phyloP scores from a whole-genome alignment of 2,797 vertebrate genomes.

The Eidolon dupreanum region DNA sequence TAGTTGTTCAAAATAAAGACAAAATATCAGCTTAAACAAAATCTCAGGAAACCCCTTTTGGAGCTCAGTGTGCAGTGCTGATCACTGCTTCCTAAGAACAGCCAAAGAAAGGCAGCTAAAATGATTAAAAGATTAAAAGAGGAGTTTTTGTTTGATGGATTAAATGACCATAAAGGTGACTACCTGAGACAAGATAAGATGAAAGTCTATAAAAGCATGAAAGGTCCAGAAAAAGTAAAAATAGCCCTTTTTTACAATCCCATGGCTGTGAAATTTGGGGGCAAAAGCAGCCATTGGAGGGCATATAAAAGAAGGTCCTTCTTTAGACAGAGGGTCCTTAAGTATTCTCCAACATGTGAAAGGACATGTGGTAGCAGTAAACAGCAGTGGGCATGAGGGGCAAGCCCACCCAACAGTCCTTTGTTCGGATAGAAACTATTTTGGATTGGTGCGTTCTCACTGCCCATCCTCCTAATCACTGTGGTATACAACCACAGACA shows the following conservation, averaged over 20 bases:
- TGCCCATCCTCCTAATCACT: not conserved
- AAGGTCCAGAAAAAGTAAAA: not conserved
- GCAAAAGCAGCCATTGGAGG: not conserved
- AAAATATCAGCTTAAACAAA: not conserved
- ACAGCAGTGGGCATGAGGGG: accelerated
- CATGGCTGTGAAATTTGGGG: not conserved
- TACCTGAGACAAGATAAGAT: constrained; percentile 3
- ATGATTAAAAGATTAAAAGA: not conserved
- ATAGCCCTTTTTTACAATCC: not conserved
- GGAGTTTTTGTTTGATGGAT: not conserved
- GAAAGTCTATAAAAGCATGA: constrained; percentile 1
- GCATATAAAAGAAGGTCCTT: not conserved
- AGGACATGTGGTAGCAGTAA: not conserved
- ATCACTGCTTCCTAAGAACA: not conserved
- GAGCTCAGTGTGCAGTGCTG: not conserved
- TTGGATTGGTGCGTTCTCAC: not conserved
- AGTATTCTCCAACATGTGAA: not conserved
- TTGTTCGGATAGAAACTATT: not conserved
- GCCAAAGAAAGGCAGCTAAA: not conserved
- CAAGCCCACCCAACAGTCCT: not conserved
- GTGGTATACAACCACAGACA: not conserved
- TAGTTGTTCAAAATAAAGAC: not conserved
- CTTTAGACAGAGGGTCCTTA: not conserved
- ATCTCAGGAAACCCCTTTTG: not conserved
- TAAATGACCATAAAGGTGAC: constrained; percentile 8